Percentiles rank a stretch among this genome's conserved stretches.
phyloP scores from a whole-genome alignment of 2,113 vertebrate genomes.

The Rhinopithecus roxellana region DNA sequence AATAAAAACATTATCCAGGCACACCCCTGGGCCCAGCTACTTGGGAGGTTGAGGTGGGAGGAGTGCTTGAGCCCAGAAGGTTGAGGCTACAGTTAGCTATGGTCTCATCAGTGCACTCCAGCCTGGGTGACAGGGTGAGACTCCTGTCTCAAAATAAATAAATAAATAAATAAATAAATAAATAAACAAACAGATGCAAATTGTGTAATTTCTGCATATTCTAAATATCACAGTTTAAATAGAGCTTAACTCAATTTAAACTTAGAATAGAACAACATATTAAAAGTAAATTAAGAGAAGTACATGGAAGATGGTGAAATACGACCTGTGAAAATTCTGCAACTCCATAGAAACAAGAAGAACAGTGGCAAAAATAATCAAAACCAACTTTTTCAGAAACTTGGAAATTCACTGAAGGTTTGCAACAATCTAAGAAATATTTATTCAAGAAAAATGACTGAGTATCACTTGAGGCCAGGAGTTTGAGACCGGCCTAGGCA shows the following conservation, averaged over 20 bases:
- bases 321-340: not conserved
- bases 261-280: not conserved
- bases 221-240: constrained; percentile 1
- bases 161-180: too few species aligned
- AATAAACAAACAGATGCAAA: not conserved
- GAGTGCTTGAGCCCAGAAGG: too few species aligned
- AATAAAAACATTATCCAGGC: too few species aligned
- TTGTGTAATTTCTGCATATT: not conserved
- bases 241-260: not conserved
- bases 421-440: not conserved
- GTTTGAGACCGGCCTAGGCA: too few species aligned
- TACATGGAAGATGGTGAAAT: not conserved
- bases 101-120: too few species aligned
- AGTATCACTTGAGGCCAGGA: too few species aligned
- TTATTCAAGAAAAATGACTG: not conserved
- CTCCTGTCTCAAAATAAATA: too few species aligned
- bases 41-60: too few species aligned
- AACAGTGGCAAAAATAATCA: not conserved
- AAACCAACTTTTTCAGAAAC: not conserved
- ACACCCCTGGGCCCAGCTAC: too few species aligned
- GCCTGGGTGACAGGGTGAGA: too few species aligned
- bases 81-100: too few species aligned
- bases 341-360: not conserved
- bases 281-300: not conserved
- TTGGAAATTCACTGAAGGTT: not conserved